These are phyloP conservation scores for Cheilosia vernalis DNA, from an alignment of 2,888 invertebrate genomes.

Conservation along the genomic window DNA sequence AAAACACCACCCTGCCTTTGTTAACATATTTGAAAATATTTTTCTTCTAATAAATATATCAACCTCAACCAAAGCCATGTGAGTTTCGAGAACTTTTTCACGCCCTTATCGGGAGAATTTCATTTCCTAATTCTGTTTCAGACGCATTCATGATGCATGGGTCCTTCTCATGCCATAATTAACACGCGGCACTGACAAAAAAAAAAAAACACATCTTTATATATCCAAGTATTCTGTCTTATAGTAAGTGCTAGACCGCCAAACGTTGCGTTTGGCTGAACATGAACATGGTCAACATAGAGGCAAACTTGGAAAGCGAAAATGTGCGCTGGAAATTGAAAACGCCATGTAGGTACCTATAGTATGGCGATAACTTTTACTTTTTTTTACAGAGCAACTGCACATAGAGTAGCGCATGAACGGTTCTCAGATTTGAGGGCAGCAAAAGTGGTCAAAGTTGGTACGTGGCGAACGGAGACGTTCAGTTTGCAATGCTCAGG, in stretches of 20 bases:
- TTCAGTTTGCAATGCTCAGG: background rate
- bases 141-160: slow-evolving; percentile 65
- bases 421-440: slow-evolving; percentile 17
- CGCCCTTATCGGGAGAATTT: slow-evolving; percentile 47
- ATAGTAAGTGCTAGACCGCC: no score
- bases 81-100: slow-evolving; percentile 1
- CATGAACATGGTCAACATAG: slow-evolving; percentile 19
- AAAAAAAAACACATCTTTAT: background rate
- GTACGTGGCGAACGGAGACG: background rate
- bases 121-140: slow-evolving; percentile 35
- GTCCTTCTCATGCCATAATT: slow-evolving; percentile 64
- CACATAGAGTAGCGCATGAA: slow-evolving; percentile 32
- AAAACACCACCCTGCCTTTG: no score
- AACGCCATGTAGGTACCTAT: background rate
- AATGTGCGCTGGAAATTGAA: slow-evolving; percentile 2
- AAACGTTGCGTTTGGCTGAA: slow-evolving; percentile 1
- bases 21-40: no score
- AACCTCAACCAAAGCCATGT: no score
- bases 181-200: slow-evolving; percentile 37
- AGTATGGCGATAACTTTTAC: slow-evolving; percentile 32
- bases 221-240: background rate
- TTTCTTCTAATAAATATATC: no score
- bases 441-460: slow-evolving; percentile 8
- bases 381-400: slow-evolving; percentile 31
- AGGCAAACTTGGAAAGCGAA: slow-evolving; percentile 13